These are phyloP conservation scores for Phoeniculus purpureus DNA, from an alignment of 2,797 vertebrate genomes.

Conservation along the genomic window DNA sequence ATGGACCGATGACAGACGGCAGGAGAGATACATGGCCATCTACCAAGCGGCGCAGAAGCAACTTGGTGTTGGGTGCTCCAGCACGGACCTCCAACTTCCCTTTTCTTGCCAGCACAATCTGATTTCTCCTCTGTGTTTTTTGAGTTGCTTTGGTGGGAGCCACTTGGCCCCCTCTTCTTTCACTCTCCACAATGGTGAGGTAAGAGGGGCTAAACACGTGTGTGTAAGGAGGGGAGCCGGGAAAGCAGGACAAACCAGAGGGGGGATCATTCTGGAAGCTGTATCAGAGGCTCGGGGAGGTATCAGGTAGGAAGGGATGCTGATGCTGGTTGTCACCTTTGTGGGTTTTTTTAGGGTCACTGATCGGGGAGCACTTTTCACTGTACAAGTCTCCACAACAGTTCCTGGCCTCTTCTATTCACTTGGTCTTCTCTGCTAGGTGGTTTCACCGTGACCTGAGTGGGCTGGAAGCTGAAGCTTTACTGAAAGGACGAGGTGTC, in stretches of 20 bases:
- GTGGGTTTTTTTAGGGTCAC: not conserved
- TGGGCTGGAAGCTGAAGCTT: conserved; percentile 88
- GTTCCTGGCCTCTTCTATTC: not conserved
- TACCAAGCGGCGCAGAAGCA: not conserved
- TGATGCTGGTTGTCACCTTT: not conserved
- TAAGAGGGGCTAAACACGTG: conserved; percentile 35
- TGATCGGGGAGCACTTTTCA: not conserved
- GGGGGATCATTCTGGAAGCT: not conserved
- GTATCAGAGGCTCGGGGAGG: not conserved
- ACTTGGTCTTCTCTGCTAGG: conserved; percentile 72
- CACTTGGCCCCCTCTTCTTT: not conserved
- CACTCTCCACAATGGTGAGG: conserved; percentile 60
- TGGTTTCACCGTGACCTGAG: conserved; percentile 97
- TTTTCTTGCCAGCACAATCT: not conserved
- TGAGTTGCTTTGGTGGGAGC: conserved; percentile 6
- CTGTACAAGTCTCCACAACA: not conserved
- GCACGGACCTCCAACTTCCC: conserved; percentile 32
- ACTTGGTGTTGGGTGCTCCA: not conserved
- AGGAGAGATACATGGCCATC: conserved; percentile 48
- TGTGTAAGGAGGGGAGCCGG: not conserved
- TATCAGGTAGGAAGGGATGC: not conserved
- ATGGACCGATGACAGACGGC: not conserved
- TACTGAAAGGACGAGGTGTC: conserved; percentile 88
- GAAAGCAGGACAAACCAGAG: not conserved
- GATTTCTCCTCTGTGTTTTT: conserved; percentile 15